phyloP scores from a whole-genome alignment of 2,113 vertebrate species.

The Rhinoderma darwinii region DNA sequence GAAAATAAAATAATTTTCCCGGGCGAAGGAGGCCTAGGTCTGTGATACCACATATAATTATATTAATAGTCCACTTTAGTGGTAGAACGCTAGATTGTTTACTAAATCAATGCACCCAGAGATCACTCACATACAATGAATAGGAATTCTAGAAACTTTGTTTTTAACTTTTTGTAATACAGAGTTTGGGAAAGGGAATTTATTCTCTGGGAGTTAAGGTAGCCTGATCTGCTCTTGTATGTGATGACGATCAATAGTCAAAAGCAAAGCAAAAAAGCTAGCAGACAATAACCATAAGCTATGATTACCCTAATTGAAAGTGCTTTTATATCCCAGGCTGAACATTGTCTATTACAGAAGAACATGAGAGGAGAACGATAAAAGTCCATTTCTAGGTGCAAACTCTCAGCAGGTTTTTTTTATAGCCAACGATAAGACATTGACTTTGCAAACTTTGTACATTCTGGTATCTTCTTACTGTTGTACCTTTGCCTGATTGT shows the following conservation, averaged over 20 bases:
- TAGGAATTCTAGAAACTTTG: not conserved
- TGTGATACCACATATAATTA: not conserved
- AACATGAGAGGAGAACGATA: not conserved
- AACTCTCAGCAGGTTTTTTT: not conserved
- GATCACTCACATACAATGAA: not conserved
- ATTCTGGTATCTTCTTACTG: constrained; percentile 3
- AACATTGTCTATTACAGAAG: not conserved
- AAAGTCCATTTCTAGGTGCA: constrained; percentile 4
- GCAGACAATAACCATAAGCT: not conserved
- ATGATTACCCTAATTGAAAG: constrained; percentile 20
- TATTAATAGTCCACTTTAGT: not conserved
- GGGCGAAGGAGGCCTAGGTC: not conserved
- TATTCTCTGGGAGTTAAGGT: not conserved
- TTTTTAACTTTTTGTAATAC: not conserved
- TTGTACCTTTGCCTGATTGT: not conserved
- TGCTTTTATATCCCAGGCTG: constrained; percentile 19
- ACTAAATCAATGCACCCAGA: not conserved
- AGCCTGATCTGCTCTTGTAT: not conserved
- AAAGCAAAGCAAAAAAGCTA: not conserved
- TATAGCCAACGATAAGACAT: not conserved
- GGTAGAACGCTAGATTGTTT: not conserved
- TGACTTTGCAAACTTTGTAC: not conserved
- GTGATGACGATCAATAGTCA: not conserved
- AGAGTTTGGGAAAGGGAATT: not conserved
- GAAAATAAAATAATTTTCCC: too few relatives aligned